Conservation (phyloP, 2,888 invertebrate genomes). For the Dyspetes luteomarginatus region DNA sequence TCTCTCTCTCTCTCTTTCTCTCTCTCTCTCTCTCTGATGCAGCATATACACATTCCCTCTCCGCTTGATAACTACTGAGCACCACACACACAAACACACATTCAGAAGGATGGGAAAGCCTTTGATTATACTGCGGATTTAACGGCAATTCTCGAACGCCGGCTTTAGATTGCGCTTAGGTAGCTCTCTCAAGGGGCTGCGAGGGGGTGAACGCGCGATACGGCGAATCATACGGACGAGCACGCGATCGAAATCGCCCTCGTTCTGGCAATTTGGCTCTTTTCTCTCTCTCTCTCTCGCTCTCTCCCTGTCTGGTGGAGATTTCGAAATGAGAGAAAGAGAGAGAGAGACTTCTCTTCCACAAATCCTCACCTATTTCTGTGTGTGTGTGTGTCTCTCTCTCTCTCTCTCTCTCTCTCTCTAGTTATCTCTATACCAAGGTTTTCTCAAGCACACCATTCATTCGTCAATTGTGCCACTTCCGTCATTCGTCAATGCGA, state of each 20-base stretch:
- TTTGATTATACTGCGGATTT: constrained; percentile 77
- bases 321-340: constrained; percentile 27
- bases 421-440: background rate
- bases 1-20: constrained; percentile 1
- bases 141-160: constrained; percentile 73
- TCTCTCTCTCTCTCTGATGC: constrained; percentile 26
- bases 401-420: background rate
- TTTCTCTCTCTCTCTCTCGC: too few relatives aligned
- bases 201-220: constrained; percentile 33
- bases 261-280: constrained; percentile 50
- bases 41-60: constrained; percentile 15
- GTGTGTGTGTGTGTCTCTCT: background rate
- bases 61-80: background rate
- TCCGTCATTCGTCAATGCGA: constrained; percentile 53
- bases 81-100: background rate
- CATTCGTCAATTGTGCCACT: constrained; percentile 45
- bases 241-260: constrained; percentile 55
- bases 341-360: background rate
- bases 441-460: constrained; percentile 1
- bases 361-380: constrained; percentile 3
- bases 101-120: constrained; percentile 64
- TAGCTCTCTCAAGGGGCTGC: constrained; percentile 42
- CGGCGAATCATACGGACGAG: constrained; percentile 40
- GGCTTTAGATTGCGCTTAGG: constrained; percentile 75
- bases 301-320: constrained; percentile 17